Evolutionary conservation across 2,888 invertebrate genomes (phyloP).

Genomic region (Acrobeloides nanus): DNA sequence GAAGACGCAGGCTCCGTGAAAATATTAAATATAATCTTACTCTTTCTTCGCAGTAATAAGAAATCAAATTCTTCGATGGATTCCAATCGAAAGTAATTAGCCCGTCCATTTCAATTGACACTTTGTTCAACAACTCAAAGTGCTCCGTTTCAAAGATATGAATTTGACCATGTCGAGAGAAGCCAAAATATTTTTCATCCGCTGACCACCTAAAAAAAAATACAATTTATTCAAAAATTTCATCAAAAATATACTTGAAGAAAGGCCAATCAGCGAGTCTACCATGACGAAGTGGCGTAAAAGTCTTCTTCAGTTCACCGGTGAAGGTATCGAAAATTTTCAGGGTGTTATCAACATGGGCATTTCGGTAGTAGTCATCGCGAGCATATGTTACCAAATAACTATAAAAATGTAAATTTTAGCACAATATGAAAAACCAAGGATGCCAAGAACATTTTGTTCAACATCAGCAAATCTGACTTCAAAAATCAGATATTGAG

Average conservation of each 20-base stretch:
- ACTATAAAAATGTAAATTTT: constrained; percentile 52
- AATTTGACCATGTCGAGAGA: constrained; percentile 58
- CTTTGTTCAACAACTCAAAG: constrained; percentile 84
- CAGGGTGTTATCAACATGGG: constrained; percentile 69
- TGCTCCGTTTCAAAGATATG: constrained; percentile 93
- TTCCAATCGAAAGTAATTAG: constrained; percentile 93
- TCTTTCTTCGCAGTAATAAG: constrained; percentile 96
- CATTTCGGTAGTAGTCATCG: constrained; percentile 57
- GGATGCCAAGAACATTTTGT: no score
- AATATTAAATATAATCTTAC: constrained; percentile 15
- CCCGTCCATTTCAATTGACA: constrained; percentile 64
- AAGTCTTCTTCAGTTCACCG: constrained; percentile 56
- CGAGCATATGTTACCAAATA: constrained; percentile 91
- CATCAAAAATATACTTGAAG: constrained; percentile 23
- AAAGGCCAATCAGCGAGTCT: constrained; percentile 28
- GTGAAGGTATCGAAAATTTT: constrained; percentile 95
- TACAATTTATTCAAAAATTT: background rate
- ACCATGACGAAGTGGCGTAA: constrained; percentile 54
- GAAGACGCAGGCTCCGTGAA: no score
- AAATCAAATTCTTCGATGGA: constrained; percentile 78
- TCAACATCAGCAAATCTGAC: no score
- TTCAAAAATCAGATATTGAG: no score
- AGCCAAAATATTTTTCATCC: constrained; percentile 50
- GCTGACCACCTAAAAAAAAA: constrained; percentile 67
- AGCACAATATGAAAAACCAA: no score